These are phyloP conservation scores for Ostrea edulis DNA, from an alignment of 1,140 invertebrate genomes.

Conservation along the genomic window DNA sequence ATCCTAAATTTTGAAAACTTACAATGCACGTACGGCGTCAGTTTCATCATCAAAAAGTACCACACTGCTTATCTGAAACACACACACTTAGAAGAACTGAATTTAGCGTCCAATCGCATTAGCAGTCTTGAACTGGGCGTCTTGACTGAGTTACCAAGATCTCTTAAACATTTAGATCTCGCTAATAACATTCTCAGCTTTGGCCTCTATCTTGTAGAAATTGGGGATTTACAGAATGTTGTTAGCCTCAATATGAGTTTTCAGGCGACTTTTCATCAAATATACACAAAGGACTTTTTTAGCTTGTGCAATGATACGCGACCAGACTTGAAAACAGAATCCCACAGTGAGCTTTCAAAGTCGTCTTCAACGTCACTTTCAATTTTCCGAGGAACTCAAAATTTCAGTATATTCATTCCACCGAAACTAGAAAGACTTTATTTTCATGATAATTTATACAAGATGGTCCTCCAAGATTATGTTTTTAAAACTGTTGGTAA, in stretches of 20 bases:
- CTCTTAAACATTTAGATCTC: background rate
- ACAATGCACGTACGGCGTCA: slow-evolving; percentile 25
- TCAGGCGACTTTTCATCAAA: background rate
- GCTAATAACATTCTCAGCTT: slow-evolving; percentile 24
- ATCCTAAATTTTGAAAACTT: background rate
- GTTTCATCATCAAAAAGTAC: background rate
- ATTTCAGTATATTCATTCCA: background rate
- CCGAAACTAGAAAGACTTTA: slow-evolving; percentile 4
- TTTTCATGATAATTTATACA: background rate
- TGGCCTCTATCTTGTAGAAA: slow-evolving; percentile 5
- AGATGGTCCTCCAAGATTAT: background rate
- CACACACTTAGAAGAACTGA: background rate
- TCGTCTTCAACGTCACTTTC: background rate
- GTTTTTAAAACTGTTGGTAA: too few species aligned
- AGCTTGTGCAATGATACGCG: slow-evolving; percentile 1
- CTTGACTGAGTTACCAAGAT: slow-evolving; percentile 6
- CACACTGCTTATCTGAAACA: background rate
- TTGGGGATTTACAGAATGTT: background rate
- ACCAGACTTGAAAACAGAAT: too few species aligned
- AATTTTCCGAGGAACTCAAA: background rate
- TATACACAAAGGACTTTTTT: background rate
- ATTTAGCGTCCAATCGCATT: background rate
- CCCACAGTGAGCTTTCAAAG: background rate
- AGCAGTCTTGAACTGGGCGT: background rate
- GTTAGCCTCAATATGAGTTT: background rate